Conservation (phyloP, 2,113 vertebrate species). For the Phoxinus phoxinus region DNA sequence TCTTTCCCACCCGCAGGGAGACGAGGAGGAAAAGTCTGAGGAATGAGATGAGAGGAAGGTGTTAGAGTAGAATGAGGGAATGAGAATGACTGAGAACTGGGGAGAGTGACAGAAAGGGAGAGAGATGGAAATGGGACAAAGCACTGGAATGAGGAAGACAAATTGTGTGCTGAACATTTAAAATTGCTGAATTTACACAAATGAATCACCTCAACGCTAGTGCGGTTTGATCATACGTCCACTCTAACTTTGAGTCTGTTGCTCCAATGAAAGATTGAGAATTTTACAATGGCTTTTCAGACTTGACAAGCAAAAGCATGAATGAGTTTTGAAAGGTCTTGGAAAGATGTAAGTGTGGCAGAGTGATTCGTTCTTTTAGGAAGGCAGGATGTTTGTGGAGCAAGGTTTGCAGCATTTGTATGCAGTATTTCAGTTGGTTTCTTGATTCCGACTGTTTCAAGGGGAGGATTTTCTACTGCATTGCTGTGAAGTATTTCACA, state of each 20-base stretch:
- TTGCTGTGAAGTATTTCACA: background rate
- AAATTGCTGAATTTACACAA: conserved; percentile 17
- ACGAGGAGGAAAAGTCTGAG: conserved; percentile 29
- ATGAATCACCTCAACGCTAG: conserved; percentile 15
- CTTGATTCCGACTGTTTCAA: background rate
- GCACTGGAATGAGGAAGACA: background rate
- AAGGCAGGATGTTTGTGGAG: background rate
- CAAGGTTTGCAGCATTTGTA: conserved; percentile 20
- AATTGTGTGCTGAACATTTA: conserved; percentile 37
- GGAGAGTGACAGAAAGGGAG: conserved; percentile 45
- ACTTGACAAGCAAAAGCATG: background rate
- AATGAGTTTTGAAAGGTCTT: background rate
- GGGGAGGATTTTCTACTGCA: background rate
- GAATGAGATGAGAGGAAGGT: conserved; percentile 43
- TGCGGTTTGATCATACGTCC: background rate
- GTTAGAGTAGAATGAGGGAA: conserved; percentile 44
- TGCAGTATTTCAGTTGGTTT: background rate
- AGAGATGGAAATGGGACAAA: conserved; percentile 42
- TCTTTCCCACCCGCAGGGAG: conserved; percentile 22
- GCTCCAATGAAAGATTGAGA: background rate
- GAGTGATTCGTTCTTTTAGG: background rate
- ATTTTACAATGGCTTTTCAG: conserved; percentile 9
- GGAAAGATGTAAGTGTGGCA: background rate
- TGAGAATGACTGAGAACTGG: conserved; percentile 6
- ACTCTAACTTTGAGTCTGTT: background rate